These are phyloP conservation scores for Acipenser transmontanus DNA, from an alignment of 2,797 vertebrate species.

Conservation along the genomic window DNA sequence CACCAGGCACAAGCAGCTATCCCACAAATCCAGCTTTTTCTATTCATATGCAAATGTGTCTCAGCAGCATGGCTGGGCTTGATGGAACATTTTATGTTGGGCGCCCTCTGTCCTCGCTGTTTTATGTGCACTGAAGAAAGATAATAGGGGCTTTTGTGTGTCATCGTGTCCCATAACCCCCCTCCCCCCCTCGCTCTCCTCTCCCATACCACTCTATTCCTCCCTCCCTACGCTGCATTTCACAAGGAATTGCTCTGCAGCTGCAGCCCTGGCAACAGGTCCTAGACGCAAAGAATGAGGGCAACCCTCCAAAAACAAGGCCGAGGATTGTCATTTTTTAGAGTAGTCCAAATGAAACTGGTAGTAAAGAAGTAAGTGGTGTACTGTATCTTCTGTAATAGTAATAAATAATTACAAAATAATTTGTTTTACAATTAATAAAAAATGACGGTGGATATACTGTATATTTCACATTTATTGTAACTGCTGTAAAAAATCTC, in stretches of 20 bases:
- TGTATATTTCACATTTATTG: neutral
- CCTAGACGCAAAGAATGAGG: conserved; percentile 42
- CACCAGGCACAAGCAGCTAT: neutral
- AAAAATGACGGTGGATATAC: neutral
- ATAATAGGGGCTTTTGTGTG: conserved; percentile 58
- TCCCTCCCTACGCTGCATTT: conserved; percentile 38
- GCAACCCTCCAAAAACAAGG: conserved; percentile 40
- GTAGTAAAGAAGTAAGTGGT: neutral
- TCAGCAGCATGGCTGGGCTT: neutral
- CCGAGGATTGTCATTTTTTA: conserved; percentile 18
- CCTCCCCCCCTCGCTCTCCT: conserved; percentile 16
- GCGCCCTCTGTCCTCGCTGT: conserved; percentile 24
- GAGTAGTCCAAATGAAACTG: conserved; percentile 23
- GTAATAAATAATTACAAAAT: neutral
- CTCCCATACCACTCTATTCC: neutral
- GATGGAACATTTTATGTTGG: conserved; percentile 12
- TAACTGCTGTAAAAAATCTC: too few relatives aligned
- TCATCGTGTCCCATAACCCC: neutral
- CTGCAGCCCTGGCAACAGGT: conserved; percentile 56
- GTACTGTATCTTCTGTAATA: neutral
- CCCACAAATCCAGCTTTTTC: neutral
- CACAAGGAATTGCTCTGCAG: conserved; percentile 46
- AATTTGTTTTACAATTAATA: neutral
- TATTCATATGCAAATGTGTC: conserved; percentile 16
- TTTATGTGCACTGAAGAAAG: conserved; percentile 32